Evolutionary conservation across 1,140 invertebrate species (phyloP), one percentile per base, ranked within the genome.

Genomic region (Antheraea mylitta): DNA sequence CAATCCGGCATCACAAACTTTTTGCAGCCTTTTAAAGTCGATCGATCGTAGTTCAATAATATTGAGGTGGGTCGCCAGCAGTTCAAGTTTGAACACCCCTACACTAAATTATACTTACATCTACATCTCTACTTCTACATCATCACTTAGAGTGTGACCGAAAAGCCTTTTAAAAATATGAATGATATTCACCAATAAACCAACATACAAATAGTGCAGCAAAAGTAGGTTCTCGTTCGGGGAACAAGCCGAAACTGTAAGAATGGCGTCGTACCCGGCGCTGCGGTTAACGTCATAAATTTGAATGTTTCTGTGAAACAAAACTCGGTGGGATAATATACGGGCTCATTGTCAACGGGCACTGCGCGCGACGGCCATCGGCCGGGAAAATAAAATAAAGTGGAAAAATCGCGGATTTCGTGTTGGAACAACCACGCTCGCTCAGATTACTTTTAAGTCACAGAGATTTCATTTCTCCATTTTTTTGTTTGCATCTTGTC

Each of bases 291-390:
- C 74, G 71, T 89, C 85, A 87, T 89, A 89, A 87, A 89, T 89
- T 85, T 89, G 81, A 89, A 89, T 87, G 84, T 87, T 85, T 81
- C 80, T 75, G 77, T 77, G 78, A 80, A 82, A 83, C 79, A 80
- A 83, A 81, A 79, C 81, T 70, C 74, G 70, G 69, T 37, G 64
- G 72, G 75, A 86, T 89, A 86, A 89, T 79, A 89, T 89, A 89
- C 77, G 73, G 77, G 77, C 79, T 84, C 82, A 89, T 89, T 89
- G 87, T 89, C 81, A 89, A 71, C 68, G 71, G 61, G 59, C 70
- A 64, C 71, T 67, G 70, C 68, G 70, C 16, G 53, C 16, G 53
- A 73, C 45, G 11, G 70, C 61, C 71, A 69, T 72, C 72, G 70
- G 22, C 18, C 16, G 22, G 74, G 58, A 64, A 83, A 81, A 84